These are phyloP conservation scores for Rallus crepitans DNA, from an alignment of 2,797 vertebrate species.

Conservation along the genomic window DNA sequence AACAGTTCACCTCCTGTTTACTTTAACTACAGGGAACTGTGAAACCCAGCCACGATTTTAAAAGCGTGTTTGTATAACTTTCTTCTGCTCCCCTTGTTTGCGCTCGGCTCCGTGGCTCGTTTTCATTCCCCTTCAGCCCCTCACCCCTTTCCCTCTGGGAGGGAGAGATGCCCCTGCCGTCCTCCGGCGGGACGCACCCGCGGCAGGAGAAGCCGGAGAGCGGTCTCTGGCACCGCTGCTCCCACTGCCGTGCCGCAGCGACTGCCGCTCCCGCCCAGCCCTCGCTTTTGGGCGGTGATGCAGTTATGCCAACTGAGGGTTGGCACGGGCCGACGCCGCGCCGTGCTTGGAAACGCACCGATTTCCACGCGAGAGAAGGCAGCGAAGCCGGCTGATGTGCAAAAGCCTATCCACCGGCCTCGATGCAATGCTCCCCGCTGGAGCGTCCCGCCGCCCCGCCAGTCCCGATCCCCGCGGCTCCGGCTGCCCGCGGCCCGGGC, in stretches of 20 bases:
- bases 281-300: rapidly evolving
- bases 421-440: too few species aligned
- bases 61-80: conserved; percentile 33
- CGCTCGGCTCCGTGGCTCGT: neutral
- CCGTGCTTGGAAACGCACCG: neutral
- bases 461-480: neutral
- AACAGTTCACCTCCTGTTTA: conserved; percentile 25
- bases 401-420: neutral
- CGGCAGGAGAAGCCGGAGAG: neutral
- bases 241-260: rapidly evolving
- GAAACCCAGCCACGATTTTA: conserved; percentile 20
- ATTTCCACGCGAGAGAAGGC: neutral
- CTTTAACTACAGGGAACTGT: conserved; percentile 4
- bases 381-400: neutral
- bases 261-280: neutral
- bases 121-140: neutral
- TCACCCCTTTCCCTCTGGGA: neutral
- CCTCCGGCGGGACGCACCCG: neutral
- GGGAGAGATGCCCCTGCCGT: neutral
- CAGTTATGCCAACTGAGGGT: too few species aligned
- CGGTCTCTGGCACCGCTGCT: rapidly evolving
- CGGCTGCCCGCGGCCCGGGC: rapidly evolving
- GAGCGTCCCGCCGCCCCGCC: rapidly evolving
- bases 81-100: neutral
- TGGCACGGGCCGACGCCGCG: rapidly evolving